Evolutionary conservation across 1,140 invertebrate species (phyloP).

Genomic region (Mylabris phalerata): DNA sequence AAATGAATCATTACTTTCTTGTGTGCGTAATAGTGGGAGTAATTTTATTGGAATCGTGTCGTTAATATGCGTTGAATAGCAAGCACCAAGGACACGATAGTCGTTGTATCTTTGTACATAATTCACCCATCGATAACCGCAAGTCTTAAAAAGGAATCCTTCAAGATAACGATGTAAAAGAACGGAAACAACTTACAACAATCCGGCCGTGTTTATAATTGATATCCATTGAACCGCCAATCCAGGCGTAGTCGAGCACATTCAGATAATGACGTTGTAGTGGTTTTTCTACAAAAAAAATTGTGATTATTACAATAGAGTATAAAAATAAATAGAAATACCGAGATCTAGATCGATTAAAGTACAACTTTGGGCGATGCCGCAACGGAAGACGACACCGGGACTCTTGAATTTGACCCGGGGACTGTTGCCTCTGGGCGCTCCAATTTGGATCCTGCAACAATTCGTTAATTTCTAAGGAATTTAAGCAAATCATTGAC

Average conservation of each 20-base stretch:
- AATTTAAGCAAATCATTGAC: not conserved
- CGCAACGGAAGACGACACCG: slow-evolving; percentile 17
- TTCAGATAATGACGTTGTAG: not conserved
- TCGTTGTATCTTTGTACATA: slow-evolving; percentile 1
- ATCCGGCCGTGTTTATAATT: slow-evolving; percentile 6
- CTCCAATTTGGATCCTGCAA: slow-evolving; percentile 16
- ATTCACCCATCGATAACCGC: slow-evolving; percentile 13
- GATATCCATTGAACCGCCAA: slow-evolving; percentile 23
- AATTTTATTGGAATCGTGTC: slow-evolving; percentile 2
- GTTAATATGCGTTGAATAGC: slow-evolving; percentile 10
- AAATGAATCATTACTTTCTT: not conserved
- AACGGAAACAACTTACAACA: slow-evolving; percentile 11
- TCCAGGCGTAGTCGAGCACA: slow-evolving; percentile 17
- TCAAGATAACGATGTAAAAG: not conserved
- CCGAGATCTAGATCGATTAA: too few relatives aligned
- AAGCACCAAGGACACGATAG: slow-evolving; percentile 11
- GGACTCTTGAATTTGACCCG: slow-evolving; percentile 6
- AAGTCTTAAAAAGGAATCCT: slow-evolving; percentile 3
- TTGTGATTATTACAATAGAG: not conserved
- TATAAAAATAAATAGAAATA: too few relatives aligned
- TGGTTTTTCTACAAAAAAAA: not conserved
- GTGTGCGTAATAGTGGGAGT: not conserved
- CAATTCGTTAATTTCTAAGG: not conserved
- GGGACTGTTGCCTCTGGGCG: slow-evolving; percentile 8
- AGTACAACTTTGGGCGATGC: slow-evolving; percentile 11